phyloP scores from a whole-genome alignment of 2,888 invertebrate species.

The Meiosimyza platycephala region DNA sequence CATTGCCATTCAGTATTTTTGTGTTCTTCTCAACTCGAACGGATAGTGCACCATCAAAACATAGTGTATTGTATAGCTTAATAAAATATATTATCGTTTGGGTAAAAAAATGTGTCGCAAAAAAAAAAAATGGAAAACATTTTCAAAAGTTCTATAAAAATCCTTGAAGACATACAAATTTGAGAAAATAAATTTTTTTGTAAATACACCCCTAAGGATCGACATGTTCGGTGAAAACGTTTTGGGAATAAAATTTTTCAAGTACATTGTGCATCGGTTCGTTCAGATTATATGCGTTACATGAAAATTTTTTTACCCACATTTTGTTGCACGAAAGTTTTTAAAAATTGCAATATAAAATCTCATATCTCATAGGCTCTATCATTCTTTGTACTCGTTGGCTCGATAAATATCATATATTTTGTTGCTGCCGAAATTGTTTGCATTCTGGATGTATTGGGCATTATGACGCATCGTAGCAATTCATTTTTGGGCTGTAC shows the following conservation, averaged over 20 bases:
- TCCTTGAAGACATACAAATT: too few species aligned
- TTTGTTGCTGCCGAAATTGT: slow-evolving; percentile 73
- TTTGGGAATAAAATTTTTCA: too few species aligned
- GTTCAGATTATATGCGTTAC: too few species aligned
- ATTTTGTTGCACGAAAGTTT: too few species aligned
- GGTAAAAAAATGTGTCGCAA: not conserved
- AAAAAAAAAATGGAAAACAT: too few species aligned
- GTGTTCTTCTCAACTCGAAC: slow-evolving; percentile 35
- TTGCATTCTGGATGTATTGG: slow-evolving; percentile 69
- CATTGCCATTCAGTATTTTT: slow-evolving; percentile 21
- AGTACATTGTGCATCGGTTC: too few species aligned
- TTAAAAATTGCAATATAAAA: too few species aligned
- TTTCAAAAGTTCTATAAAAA: too few species aligned
- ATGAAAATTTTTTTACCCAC: too few species aligned
- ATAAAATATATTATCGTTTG: not conserved
- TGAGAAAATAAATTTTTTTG: too few species aligned
- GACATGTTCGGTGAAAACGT: too few species aligned
- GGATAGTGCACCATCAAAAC: slow-evolving; percentile 33
- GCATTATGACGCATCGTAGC: slow-evolving; percentile 70
- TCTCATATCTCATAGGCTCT: slow-evolving; percentile 41
- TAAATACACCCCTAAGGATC: too few species aligned
- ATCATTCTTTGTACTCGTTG: slow-evolving; percentile 46
- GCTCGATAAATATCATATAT: slow-evolving; percentile 71
- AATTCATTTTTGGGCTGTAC: slow-evolving; percentile 74
- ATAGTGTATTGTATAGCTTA: slow-evolving; percentile 27